phyloP scores from a whole-genome alignment of 2,888 invertebrate genomes.

The Tetanocera ferruginea region DNA sequence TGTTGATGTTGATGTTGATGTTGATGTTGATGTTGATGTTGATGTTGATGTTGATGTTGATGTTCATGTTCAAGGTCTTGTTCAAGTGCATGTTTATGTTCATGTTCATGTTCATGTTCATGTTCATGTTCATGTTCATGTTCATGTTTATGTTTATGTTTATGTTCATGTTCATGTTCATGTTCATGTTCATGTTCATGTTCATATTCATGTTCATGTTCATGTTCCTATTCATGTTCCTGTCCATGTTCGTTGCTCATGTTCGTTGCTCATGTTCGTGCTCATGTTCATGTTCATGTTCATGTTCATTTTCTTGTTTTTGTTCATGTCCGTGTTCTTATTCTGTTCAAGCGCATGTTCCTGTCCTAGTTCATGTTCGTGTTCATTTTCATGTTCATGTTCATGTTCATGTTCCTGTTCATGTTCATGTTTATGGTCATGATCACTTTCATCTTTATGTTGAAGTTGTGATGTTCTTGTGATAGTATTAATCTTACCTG shows the following conservation, averaged over 20 bases:
- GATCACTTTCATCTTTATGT: neutral
- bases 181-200: neutral
- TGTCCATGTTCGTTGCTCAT: neutral
- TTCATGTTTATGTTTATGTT: neutral
- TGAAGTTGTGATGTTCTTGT: neutral
- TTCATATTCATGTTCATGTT: neutral
- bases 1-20: no score
- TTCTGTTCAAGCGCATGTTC: neutral
- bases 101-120: neutral
- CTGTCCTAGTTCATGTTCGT: neutral
- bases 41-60: no score
- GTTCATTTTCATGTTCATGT: neutral
- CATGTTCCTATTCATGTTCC: neutral
- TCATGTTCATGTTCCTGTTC: neutral
- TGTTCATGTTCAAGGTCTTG: neutral
- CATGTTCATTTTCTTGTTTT: neutral
- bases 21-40: no score
- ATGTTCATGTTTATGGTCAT: neutral
- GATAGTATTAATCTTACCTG: no score
- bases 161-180: neutral
- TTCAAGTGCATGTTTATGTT: neutral
- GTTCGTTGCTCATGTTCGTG: conserved; percentile 12
- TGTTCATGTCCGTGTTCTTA: neutral
- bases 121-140: neutral
- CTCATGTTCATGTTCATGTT: neutral